Conservation (phyloP, 1,140 invertebrate genomes). For the Lamellibrachia luymesi region DNA sequence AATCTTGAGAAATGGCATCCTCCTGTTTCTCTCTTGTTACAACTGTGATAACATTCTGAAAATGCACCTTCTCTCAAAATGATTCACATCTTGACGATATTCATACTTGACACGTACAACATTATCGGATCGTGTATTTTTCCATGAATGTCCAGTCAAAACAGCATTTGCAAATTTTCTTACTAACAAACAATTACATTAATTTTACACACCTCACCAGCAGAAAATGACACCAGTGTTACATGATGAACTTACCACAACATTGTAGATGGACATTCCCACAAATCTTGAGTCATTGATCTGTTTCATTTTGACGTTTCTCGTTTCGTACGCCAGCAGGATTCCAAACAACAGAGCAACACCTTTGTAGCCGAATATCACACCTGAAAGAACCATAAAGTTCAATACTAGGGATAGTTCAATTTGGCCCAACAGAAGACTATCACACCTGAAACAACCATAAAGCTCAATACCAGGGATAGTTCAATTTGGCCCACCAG, state of each 20-base stretch:
- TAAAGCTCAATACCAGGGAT: background rate
- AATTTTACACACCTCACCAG: background rate
- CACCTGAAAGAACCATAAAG: slow-evolving; percentile 64
- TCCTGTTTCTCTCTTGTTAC: too few relatives aligned
- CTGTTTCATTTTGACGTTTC: slow-evolving; percentile 80
- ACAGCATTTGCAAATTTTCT: background rate
- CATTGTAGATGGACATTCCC: slow-evolving; percentile 99
- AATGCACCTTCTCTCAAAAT: too few relatives aligned
- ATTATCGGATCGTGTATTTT: background rate
- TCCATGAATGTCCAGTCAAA: too few relatives aligned
- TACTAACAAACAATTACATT: background rate
- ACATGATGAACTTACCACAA: slow-evolving; percentile 67
- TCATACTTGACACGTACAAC: background rate
- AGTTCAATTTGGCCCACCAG: too few relatives aligned
- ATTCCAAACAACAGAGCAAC: slow-evolving; percentile 93
- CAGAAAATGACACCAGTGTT: background rate
- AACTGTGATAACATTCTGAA: too few relatives aligned
- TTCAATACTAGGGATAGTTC: too few relatives aligned
- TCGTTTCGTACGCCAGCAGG: slow-evolving; percentile 95
- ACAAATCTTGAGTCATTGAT: slow-evolving; percentile 91
- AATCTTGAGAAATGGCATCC: too few relatives aligned
- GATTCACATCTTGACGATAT: background rate
- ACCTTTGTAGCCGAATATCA: slow-evolving; percentile 95
- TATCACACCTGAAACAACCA: slow-evolving; percentile 68
- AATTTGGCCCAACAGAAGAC: too few relatives aligned